Conservation (phyloP, 1,140 invertebrate genomes). For the Pantala flavescens region DNA sequence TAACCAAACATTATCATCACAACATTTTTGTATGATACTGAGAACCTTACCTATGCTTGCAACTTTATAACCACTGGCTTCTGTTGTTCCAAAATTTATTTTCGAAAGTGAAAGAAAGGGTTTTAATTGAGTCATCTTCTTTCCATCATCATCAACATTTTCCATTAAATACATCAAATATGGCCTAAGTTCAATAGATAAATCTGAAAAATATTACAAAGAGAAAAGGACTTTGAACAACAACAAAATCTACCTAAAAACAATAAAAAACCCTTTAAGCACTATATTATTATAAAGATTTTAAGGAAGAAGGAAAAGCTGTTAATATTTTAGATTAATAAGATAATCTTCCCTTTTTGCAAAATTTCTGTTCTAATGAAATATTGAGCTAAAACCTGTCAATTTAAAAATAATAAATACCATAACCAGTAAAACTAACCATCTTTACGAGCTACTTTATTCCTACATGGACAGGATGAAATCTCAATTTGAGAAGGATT, state of each 20-base stretch:
- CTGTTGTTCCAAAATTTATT: constrained; percentile 24
- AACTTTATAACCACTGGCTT: constrained; percentile 26
- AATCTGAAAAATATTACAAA: background rate
- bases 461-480: background rate
- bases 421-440: background rate
- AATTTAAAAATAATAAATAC: too few species aligned
- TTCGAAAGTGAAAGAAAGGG: constrained; percentile 24
- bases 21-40: background rate
- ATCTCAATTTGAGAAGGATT: background rate
- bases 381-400: too few species aligned
- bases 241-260: too few species aligned
- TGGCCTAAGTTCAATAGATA: constrained; percentile 10
- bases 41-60: constrained; percentile 20
- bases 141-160: constrained; percentile 3
- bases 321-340: too few species aligned
- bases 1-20: too few species aligned
- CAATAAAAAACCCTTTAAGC: too few species aligned
- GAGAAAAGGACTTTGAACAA: too few species aligned
- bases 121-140: background rate
- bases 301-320: too few species aligned
- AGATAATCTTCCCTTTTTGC: too few species aligned
- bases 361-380: too few species aligned
- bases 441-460: constrained; percentile 5
- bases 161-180: constrained; percentile 22
- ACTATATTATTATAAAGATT: too few species aligned